Percentiles rank a stretch among this genome's conserved stretches.
Conservation (phyloP, 2,888 invertebrate species). For the Crematogaster levior region DNA sequence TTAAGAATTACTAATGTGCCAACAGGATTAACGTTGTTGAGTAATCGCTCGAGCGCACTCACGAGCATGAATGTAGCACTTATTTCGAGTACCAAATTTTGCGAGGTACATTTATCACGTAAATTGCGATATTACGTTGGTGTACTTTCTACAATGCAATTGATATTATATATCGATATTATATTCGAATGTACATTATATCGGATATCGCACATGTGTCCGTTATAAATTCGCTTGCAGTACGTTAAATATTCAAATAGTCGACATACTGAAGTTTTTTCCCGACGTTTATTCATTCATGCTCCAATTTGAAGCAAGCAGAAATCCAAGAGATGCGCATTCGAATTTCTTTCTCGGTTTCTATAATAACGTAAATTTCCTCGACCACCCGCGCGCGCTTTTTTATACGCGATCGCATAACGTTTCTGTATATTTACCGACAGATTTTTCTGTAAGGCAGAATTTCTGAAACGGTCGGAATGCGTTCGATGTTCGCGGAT, state of each 20-base stretch:
- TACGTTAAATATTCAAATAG: constrained; percentile 18
- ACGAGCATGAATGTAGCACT: constrained; percentile 3
- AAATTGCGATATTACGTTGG: constrained; percentile 18
- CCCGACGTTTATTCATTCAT: not conserved
- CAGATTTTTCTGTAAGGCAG: constrained; percentile 11
- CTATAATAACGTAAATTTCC: constrained; percentile 48
- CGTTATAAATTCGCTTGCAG: not conserved
- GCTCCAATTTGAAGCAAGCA: constrained; percentile 21
- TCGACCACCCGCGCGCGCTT: constrained; percentile 35
- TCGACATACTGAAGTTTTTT: not conserved
- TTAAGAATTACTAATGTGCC: constrained; percentile 84
- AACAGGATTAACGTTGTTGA: constrained; percentile 84
- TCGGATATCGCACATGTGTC: not conserved
- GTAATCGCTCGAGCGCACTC: constrained; percentile 77
- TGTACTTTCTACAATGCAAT: constrained; percentile 10
- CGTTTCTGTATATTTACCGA: constrained; percentile 8
- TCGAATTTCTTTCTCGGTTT: constrained; percentile 16
- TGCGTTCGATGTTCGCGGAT: constrained; percentile 42
- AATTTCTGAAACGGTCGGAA: constrained; percentile 36
- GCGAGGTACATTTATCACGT: constrained; percentile 21
- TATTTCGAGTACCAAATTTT: constrained; percentile 37
- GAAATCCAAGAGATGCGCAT: not conserved
- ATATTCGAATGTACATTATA: not conserved
- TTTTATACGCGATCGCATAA: constrained; percentile 20
- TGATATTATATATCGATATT: not conserved